A percentile compares a stretch with the other conserved stretches of the same genome.
Conservation (phyloP, 2,888 invertebrate genomes). For the Suillia variegata region DNA sequence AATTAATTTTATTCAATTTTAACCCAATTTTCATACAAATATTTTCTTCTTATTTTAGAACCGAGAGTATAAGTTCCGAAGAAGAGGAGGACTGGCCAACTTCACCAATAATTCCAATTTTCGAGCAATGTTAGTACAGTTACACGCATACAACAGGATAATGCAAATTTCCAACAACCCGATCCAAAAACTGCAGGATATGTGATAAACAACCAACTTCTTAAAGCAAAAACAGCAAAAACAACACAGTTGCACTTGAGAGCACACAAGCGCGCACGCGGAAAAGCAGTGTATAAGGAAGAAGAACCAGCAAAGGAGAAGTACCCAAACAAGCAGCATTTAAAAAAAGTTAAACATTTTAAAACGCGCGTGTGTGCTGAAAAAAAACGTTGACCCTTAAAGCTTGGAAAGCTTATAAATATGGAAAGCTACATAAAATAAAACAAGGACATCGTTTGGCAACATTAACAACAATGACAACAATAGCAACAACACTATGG, state of each 20-base stretch:
- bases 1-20: too few species aligned
- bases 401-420: background rate
- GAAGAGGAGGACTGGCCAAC: conserved; percentile 69
- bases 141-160: conserved; percentile 29
- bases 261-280: background rate
- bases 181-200: conserved; percentile 15
- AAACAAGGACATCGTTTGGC: background rate
- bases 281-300: too few species aligned
- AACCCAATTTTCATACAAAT: conserved; percentile 4
- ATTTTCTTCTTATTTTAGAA: conserved; percentile 59
- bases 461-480: conserved; percentile 17
- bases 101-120: conserved; percentile 68
- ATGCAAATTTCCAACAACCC: conserved; percentile 4
- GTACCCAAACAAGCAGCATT: background rate
- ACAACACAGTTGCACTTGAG: background rate
- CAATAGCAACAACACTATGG: conserved; percentile 18
- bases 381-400: too few species aligned
- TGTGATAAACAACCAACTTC: background rate
- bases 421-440: conserved; percentile 10
- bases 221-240: background rate
- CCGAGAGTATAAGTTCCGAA: conserved; percentile 67
- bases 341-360: too few species aligned
- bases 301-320: too few species aligned
- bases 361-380: too few species aligned
- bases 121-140: conserved; percentile 60